Conservation (phyloP, 2,888 invertebrate genomes). For the Cinara cedri region DNA sequence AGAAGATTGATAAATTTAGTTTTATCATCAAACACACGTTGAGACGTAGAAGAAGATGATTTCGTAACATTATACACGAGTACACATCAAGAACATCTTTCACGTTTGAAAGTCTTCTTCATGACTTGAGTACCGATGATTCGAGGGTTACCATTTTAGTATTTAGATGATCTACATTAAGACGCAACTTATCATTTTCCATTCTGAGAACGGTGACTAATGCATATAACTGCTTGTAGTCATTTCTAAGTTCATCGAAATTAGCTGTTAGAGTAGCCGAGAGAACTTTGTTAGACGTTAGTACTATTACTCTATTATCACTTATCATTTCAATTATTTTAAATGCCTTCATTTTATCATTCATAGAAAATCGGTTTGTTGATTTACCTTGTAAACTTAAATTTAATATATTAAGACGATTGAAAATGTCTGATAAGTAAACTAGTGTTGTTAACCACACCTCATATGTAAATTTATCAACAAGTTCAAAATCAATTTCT, state of each 20-base stretch:
- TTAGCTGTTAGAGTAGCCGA: too few species aligned
- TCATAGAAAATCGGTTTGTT: conserved; percentile 31
- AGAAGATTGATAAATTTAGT: not conserved
- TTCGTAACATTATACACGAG: not conserved
- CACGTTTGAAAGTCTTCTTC: not conserved
- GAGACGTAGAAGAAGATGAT: too few species aligned
- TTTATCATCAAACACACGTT: conserved; percentile 8
- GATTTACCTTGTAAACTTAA: conserved; percentile 39
- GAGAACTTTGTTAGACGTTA: too few species aligned
- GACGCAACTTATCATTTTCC: too few species aligned
- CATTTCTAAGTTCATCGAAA: too few species aligned
- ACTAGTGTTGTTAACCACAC: conserved; percentile 29
- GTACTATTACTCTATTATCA: too few species aligned
- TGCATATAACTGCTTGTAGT: too few species aligned
- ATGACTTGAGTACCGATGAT: too few species aligned
- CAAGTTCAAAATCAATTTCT: conserved; percentile 17
- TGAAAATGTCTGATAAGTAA: conserved; percentile 25
- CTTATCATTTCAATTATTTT: conserved; percentile 7
- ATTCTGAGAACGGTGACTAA: too few species aligned
- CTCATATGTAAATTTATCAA: conserved; percentile 31
- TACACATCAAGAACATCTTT: not conserved
- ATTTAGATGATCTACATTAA: too few species aligned
- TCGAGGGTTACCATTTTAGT: too few species aligned
- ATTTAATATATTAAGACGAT: conserved; percentile 26
- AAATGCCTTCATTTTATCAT: conserved; percentile 1